Conservation (phyloP, 1,140 invertebrate genomes). For the Hylaeus volcanicus region DNA sequence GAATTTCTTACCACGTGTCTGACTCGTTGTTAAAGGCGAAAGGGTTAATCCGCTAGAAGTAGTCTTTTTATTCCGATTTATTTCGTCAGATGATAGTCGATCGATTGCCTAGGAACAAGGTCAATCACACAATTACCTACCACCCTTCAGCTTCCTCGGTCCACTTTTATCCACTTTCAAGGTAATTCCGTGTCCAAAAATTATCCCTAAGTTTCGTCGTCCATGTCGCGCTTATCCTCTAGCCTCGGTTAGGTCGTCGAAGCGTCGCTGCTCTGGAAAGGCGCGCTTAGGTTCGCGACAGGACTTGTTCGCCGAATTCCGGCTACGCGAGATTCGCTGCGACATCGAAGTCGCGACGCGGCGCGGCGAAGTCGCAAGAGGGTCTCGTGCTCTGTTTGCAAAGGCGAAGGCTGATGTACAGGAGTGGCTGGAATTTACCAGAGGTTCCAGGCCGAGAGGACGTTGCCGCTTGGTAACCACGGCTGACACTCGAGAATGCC, state of each 20-base stretch:
- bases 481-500: constrained; percentile 63
- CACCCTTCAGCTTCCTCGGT: no score
- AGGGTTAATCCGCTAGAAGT: no score
- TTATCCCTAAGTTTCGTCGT: no score
- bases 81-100: no score
- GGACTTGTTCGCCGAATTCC: constrained; percentile 50
- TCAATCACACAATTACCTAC: no score
- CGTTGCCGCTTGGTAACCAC: constrained; percentile 57
- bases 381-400: constrained; percentile 51
- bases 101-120: no score
- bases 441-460: constrained; percentile 48
- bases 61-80: no score
- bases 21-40: no score
- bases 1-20: no score
- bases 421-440: constrained; percentile 56
- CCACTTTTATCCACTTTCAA: no score
- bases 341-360: constrained; percentile 50
- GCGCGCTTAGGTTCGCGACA: constrained; percentile 26
- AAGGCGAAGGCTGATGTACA: constrained; percentile 50
- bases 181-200: neutral
- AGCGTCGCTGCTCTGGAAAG: neutral
- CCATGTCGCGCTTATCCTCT: neutral
- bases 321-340: constrained; percentile 23
- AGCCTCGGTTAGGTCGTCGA: constrained; percentile 22
- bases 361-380: constrained; percentile 43